Evolutionary conservation across 92 coral and sea anemone species (phyloP).

Genomic region (Epizoanthus scotinus): DNA sequence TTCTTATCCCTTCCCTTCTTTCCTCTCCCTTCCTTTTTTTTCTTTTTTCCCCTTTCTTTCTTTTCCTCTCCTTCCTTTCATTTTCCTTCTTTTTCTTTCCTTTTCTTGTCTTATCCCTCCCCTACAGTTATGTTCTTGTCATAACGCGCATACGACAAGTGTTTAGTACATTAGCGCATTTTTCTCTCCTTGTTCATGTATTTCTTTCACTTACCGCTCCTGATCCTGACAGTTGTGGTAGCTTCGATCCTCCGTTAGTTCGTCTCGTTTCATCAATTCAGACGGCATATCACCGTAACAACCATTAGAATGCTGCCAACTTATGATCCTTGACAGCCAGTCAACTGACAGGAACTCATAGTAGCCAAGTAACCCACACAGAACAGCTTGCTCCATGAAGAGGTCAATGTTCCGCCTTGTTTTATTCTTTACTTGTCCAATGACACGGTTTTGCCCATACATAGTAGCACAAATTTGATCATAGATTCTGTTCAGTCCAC

Average conservation of each 20-base stretch:
- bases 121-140: too few species aligned
- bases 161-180: too few species aligned
- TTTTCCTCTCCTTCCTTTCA: too few species aligned
- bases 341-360: conserved; percentile 17
- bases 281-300: conserved; percentile 22
- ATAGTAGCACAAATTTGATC: conserved; percentile 38
- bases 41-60: too few species aligned
- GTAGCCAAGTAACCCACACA: conserved; percentile 28
- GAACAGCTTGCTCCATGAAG: conserved; percentile 35
- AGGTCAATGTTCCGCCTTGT: conserved; percentile 33
- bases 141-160: too few species aligned
- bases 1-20: too few species aligned
- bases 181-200: too few species aligned
- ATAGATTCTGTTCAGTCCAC: conserved; percentile 21
- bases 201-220: not conserved
- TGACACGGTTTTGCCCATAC: conserved; percentile 19
- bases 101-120: too few species aligned
- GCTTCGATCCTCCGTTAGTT: not conserved
- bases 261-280: not conserved
- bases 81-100: too few species aligned
- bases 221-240: not conserved
- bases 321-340: conserved; percentile 9
- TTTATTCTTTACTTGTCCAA: conserved; percentile 11
- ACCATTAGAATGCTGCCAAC: conserved; percentile 40
- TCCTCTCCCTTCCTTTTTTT: too few species aligned